Base-by-base conservation (phyloP, 2,113 vertebrate species). In the Sebastes fasciatus region DNA sequence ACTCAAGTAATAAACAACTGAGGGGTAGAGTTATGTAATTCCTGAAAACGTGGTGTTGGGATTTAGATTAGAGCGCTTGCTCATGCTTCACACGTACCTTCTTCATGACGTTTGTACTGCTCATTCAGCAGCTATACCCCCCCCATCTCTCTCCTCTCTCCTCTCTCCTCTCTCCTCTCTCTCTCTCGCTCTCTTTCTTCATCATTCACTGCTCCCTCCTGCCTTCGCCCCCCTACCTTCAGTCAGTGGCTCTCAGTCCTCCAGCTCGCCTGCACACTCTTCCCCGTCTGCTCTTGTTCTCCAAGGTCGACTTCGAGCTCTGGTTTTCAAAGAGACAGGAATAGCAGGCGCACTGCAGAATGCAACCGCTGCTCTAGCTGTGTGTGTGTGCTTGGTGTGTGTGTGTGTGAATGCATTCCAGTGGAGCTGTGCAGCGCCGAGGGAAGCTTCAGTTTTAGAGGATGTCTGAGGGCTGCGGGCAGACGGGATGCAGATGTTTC, bases 341-440 rank as follows among this genome's bases (percentile, higher is more conserved):
- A 91, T 86, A 93, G 90, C 83, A 91, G 88, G 82, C 82, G 86
- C 83, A 64, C 83, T 85, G 88, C 91, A 89, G 91, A 85, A 88
- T 81, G 87, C 83, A n/a, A 34, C 45, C n/a, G 76, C 80, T 85
- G 88, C 77, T 78, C 17, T 60, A 7, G 34, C 77, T 49, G 19
- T 70, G 10, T 54, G 60, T 73, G 77, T 7, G 51, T 64, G 55
- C 60, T 17, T 16, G 60, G 78, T 70, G 57, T 68, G 19, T 71
- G 74, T 13, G 34, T 72, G 77, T 64, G 52, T 66, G 70, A 84
- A 74, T 61, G 82, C 80, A 82, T 93, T 92, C 86, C 86, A 66
- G 71, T 4, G 78, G 85, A 90, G 83, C 48, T 40, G 79, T 63
- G 83, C 79, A 51, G 84, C 21, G 11, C 69, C 69, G 16, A 84